Conservation (phyloP, 1,140 invertebrate genomes). For the Cryptotermes secundus region DNA sequence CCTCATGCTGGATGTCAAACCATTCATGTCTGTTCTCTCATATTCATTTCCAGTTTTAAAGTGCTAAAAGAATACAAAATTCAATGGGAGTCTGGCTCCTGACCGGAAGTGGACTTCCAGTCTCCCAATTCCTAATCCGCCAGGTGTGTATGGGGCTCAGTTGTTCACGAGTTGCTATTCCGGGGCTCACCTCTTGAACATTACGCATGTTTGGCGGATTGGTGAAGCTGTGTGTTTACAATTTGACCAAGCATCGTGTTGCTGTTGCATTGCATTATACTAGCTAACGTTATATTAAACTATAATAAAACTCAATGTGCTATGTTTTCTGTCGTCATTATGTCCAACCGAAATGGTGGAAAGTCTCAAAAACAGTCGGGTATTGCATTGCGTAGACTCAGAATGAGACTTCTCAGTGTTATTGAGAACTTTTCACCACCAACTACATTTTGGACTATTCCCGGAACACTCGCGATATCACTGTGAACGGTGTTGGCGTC, state of each 20-base stretch:
- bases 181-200: slow-evolving; percentile 41
- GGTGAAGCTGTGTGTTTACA: slow-evolving; percentile 34
- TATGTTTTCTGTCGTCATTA: slow-evolving; percentile 32
- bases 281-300: slow-evolving; percentile 36
- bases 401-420: slow-evolving; percentile 26
- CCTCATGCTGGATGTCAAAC: slow-evolving; percentile 36
- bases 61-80: slow-evolving; percentile 32
- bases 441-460: slow-evolving; percentile 29
- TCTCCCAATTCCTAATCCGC: slow-evolving; percentile 42
- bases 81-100: slow-evolving; percentile 42
- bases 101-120: slow-evolving; percentile 44
- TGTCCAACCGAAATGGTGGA: slow-evolving; percentile 26
- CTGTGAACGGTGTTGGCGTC: neutral
- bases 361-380: slow-evolving; percentile 24
- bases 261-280: slow-evolving; percentile 36
- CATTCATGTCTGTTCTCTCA: slow-evolving; percentile 35
- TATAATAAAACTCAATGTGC: slow-evolving; percentile 38
- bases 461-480: slow-evolving; percentile 26
- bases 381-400: slow-evolving; percentile 32
- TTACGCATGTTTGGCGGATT: slow-evolving; percentile 40
- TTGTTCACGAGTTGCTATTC: slow-evolving; percentile 44
- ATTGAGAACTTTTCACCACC: slow-evolving; percentile 19
- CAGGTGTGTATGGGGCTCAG: slow-evolving; percentile 45
- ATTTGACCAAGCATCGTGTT: slow-evolving; percentile 33
- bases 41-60: slow-evolving; percentile 35